A percentile compares a stretch with the other conserved stretches of the same genome.
These are phyloP conservation scores for Engraulis encrasicolus DNA, from an alignment of 2,113 vertebrate genomes.

Conservation along the genomic window DNA sequence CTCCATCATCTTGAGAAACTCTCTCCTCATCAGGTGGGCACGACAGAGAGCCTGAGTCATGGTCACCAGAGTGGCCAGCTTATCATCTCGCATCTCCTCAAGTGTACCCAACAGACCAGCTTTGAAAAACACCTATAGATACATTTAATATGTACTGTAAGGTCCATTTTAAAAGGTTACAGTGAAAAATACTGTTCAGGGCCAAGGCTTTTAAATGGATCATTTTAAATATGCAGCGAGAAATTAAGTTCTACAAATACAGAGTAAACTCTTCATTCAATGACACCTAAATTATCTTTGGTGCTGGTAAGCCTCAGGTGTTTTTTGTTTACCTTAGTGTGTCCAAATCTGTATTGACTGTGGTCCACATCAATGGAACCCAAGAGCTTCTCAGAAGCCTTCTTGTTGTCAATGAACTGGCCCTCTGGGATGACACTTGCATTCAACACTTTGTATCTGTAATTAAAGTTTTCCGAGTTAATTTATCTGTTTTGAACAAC, in stretches of 20 bases:
- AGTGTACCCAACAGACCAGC: conserved; percentile 86
- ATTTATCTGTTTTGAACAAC: neutral
- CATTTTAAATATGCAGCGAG: neutral
- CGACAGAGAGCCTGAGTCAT: conserved; percentile 75
- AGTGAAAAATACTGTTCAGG: too few relatives aligned
- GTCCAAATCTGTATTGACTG: conserved; percentile 82
- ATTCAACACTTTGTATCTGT: conserved; percentile 77
- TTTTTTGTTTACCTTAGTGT: conserved; percentile 83
- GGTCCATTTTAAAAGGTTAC: too few relatives aligned
- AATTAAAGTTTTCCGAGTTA: neutral
- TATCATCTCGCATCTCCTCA: conserved; percentile 96
- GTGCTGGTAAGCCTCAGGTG: too few relatives aligned
- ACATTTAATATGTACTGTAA: neutral
- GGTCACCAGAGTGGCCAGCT: conserved; percentile 78
- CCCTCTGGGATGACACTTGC: conserved; percentile 75
- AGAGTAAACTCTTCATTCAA: neutral
- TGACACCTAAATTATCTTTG: neutral
- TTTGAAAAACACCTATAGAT: conserved; percentile 89
- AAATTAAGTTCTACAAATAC: neutral
- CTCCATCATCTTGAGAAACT: conserved; percentile 75
- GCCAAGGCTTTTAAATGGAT: too few relatives aligned
- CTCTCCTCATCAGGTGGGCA: conserved; percentile 68
- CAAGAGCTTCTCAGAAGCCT: conserved; percentile 79
- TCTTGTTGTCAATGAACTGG: conserved; percentile 79
- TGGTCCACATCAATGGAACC: conserved; percentile 80